Percentiles rank a stretch among this genome's conserved stretches.
Evolutionary conservation across 2,113 vertebrate species (phyloP).

Genomic region (Phylloscopus whistleri): DNA sequence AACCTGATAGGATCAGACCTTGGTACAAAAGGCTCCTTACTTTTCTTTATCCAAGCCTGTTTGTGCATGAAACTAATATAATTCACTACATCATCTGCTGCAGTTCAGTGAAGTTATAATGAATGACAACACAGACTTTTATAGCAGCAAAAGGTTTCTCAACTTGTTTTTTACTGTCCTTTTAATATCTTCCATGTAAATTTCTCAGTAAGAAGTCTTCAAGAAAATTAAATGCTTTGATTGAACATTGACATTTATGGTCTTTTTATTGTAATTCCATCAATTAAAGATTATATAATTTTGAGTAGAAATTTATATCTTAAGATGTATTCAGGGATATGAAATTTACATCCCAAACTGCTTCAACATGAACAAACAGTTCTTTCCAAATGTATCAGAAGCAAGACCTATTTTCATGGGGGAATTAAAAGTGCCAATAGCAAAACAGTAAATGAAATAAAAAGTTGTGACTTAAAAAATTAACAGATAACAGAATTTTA

Average conservation of each 20-base stretch:
- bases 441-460: conserved; percentile 1
- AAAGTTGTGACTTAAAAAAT: not conserved
- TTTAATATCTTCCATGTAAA: not conserved
- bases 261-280: not conserved
- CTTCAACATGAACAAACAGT: not conserved
- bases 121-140: not conserved
- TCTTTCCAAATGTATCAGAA: not conserved
- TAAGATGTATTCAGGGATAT: not conserved
- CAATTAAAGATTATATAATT: not conserved
- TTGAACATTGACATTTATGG: not conserved
- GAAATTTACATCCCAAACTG: not conserved
- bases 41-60: not conserved
- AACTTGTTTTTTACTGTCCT: not conserved
- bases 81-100: not conserved
- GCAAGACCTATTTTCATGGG: not conserved
- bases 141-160: not conserved
- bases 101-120: not conserved
- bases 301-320: not conserved
- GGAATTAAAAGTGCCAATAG: not conserved
- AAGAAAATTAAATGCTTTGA: not conserved
- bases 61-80: not conserved
- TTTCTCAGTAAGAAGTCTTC: not conserved
- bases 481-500: not conserved
- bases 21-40: not conserved
- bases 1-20: not conserved